A percentile compares a stretch with the other conserved stretches of the same genome.
Conservation (phyloP, 2,113 vertebrate genomes). For the Lates calcarifer region DNA sequence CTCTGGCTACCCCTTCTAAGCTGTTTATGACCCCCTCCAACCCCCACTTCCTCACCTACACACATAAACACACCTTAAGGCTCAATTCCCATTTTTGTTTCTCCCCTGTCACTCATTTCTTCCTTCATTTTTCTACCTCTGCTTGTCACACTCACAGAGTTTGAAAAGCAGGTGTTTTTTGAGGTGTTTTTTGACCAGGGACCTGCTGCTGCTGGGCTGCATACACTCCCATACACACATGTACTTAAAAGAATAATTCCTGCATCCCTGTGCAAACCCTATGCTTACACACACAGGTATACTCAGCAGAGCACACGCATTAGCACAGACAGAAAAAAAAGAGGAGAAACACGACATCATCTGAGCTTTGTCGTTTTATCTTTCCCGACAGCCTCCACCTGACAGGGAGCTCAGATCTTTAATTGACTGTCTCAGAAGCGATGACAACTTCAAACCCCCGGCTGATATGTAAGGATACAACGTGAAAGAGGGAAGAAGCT, state of each 20-base stretch:
- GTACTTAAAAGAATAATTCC: background rate
- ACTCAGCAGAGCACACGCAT: conserved; percentile 37
- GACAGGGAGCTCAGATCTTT: conserved; percentile 67
- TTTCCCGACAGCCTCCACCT: conserved; percentile 57
- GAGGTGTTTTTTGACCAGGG: conserved; percentile 43
- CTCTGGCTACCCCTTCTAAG: conserved; percentile 34
- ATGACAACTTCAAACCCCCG: conserved; percentile 55
- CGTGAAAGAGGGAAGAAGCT: background rate
- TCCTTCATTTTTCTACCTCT: background rate
- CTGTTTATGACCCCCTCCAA: conserved; percentile 47
- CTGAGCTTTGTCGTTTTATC: conserved; percentile 56
- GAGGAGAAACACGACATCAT: conserved; percentile 43
- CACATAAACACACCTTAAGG: conserved; percentile 37
- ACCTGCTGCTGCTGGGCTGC: conserved; percentile 27
- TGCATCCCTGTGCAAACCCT: conserved; percentile 8
- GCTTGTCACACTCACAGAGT: conserved; percentile 43
- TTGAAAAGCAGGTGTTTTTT: too few species aligned
- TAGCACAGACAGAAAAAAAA: conserved; percentile 13
- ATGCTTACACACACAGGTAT: conserved; percentile 12
- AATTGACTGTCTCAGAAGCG: conserved; percentile 66
- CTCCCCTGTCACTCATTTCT: conserved; percentile 34
- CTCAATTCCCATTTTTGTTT: conserved; percentile 37
- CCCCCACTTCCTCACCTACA: conserved; percentile 9
- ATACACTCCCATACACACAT: background rate
- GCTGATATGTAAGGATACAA: conserved; percentile 27